Evolutionary conservation across 1,140 invertebrate species (phyloP).

Genomic region (Drosophila sp.): DNA sequence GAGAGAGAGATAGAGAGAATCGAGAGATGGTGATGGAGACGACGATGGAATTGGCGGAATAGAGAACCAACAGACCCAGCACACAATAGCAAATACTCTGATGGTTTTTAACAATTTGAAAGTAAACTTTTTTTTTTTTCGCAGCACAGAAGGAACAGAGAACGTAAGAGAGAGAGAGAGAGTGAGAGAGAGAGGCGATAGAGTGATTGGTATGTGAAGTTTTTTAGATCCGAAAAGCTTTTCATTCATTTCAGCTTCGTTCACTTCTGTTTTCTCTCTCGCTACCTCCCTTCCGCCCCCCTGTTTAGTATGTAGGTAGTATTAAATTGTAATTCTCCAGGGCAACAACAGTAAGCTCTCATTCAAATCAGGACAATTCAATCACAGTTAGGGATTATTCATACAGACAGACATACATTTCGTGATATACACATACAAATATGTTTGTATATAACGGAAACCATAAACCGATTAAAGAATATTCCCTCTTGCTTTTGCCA

Average conservation of each 20-base stretch:
- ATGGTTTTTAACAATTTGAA: slow-evolving; percentile 5
- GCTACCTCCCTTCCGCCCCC: too few relatives aligned
- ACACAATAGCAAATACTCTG: neutral
- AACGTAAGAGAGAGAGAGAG: neutral
- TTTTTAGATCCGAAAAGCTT: slow-evolving; percentile 7
- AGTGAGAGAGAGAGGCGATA: neutral
- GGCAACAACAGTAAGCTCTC: slow-evolving; percentile 6
- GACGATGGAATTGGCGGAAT: neutral
- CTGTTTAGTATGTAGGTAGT: neutral
- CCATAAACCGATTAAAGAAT: neutral
- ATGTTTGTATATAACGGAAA: neutral
- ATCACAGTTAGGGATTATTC: slow-evolving; percentile 1
- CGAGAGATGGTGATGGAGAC: neutral
- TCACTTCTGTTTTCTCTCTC: neutral
- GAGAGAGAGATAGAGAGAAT: neutral
- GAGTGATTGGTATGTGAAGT: neutral
- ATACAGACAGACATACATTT: neutral
- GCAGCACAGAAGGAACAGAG: neutral
- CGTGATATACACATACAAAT: neutral
- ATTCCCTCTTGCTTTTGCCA: too few relatives aligned
- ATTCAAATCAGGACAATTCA: slow-evolving; percentile 6
- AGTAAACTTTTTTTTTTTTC: slow-evolving; percentile 1
- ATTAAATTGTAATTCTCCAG: slow-evolving; percentile 13
- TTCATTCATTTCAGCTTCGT: slow-evolving; percentile 1
- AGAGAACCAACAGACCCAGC: neutral